phyloP scores from a whole-genome alignment of 2,797 vertebrate genomes.

The Sebastes hubbsi region DNA sequence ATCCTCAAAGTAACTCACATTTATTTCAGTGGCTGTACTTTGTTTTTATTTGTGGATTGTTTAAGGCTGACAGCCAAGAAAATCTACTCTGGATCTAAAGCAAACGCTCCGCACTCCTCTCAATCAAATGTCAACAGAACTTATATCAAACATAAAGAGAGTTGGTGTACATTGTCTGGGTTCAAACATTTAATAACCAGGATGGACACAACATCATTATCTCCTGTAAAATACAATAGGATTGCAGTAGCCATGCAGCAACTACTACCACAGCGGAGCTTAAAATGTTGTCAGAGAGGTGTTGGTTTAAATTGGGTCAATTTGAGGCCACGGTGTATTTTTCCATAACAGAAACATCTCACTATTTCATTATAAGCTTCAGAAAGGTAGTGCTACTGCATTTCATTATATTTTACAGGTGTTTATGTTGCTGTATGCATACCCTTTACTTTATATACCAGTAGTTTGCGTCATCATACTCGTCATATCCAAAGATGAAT shows the following conservation, averaged over 20 bases:
- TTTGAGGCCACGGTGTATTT: neutral
- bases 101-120: constrained; percentile 36
- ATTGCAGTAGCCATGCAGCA: constrained; percentile 13
- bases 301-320: neutral
- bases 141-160: constrained; percentile 41
- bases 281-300: neutral
- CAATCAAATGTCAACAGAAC: constrained; percentile 39
- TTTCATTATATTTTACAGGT: constrained; percentile 40
- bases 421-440: constrained; percentile 25
- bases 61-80: constrained; percentile 61
- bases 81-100: constrained; percentile 46
- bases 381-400: constrained; percentile 5
- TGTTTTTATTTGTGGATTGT: constrained; percentile 57
- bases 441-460: constrained; percentile 30
- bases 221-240: constrained; percentile 38
- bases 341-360: neutral
- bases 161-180: constrained; percentile 21
- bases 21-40: constrained; percentile 53
- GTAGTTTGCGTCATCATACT: constrained; percentile 52
- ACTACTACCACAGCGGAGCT: constrained; percentile 12
- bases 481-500: constrained; percentile 56
- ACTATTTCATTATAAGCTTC: neutral
- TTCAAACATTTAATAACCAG: constrained; percentile 34
- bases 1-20: constrained; percentile 9
- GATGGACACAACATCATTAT: constrained; percentile 13